Evolutionary conservation across 1,140 invertebrate genomes (phyloP).

Genomic region (Latrodectus geometricus): DNA sequence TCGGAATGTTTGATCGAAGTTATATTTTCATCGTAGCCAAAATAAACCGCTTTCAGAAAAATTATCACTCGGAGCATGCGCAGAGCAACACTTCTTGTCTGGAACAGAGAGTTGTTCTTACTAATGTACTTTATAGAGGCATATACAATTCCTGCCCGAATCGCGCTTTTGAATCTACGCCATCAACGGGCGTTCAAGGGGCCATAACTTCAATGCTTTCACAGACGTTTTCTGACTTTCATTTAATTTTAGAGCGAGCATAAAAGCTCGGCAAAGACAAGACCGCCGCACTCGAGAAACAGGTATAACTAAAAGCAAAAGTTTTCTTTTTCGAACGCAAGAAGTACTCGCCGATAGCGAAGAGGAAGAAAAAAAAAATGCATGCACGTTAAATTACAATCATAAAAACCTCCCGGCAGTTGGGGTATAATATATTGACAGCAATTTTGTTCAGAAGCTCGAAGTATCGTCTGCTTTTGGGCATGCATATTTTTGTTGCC

Average conservation of each 20-base stretch:
- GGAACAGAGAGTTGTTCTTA: no score
- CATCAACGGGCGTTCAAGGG: no score
- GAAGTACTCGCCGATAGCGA: neutral
- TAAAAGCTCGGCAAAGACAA: slow-evolving; percentile 9
- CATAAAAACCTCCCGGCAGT: slow-evolving; percentile 36
- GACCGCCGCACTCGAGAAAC: neutral
- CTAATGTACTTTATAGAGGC: no score
- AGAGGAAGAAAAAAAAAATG: slow-evolving; percentile 3
- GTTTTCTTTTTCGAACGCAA: neutral
- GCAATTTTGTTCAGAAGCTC: slow-evolving; percentile 28
- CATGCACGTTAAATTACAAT: slow-evolving; percentile 50
- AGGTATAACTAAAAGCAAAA: slow-evolving; percentile 32
- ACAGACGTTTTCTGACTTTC: neutral
- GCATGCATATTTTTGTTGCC: slow-evolving; percentile 24
- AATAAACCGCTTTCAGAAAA: no score
- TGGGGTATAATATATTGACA: slow-evolving; percentile 50
- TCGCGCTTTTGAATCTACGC: no score
- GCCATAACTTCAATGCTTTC: no score
- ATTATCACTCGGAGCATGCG: no score
- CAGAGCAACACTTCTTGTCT: no score
- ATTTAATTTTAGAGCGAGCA: slow-evolving; percentile 53
- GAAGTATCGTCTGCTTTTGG: slow-evolving; percentile 30
- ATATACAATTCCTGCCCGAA: no score
- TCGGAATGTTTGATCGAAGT: no score
- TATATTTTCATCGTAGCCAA: no score